These are phyloP conservation scores for Graphium colonna DNA, from an alignment of 2,888 invertebrate species.

Conservation along the genomic window DNA sequence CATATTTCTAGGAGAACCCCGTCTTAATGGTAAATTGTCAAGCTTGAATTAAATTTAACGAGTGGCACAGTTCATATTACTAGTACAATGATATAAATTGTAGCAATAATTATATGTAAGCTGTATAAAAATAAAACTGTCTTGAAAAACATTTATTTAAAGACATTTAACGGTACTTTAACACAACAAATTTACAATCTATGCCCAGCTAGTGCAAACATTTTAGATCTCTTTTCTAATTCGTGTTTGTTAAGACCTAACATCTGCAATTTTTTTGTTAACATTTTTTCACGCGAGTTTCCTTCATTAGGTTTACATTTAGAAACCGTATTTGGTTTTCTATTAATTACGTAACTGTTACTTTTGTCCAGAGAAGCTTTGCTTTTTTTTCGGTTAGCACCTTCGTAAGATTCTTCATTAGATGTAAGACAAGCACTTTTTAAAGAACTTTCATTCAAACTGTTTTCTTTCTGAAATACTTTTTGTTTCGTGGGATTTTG, in stretches of 20 bases:
- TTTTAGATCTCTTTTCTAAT: conserved; percentile 59
- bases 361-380: conserved; percentile 45
- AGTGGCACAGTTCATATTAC: too few species aligned
- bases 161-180: too few species aligned
- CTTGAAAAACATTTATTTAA: too few species aligned
- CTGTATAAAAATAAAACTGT: too few species aligned
- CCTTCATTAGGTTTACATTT: conserved; percentile 27
- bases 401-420: conserved; percentile 40
- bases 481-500: neutral
- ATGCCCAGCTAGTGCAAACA: conserved; percentile 66
- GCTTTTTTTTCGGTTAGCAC: conserved; percentile 47
- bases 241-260: conserved; percentile 40
- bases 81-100: too few species aligned
- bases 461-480: neutral
- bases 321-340: conserved; percentile 11
- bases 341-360: conserved; percentile 32
- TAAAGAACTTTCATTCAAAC: conserved; percentile 11
- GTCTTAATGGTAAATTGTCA: too few species aligned
- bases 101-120: too few species aligned
- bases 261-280: conserved; percentile 41
- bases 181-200: conserved; percentile 36
- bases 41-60: too few species aligned
- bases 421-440: conserved; percentile 42
- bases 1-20: too few species aligned
- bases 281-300: conserved; percentile 32